These are phyloP conservation scores for Eidolon helvum DNA, from an alignment of 2,113 vertebrate species.

Conservation along the genomic window DNA sequence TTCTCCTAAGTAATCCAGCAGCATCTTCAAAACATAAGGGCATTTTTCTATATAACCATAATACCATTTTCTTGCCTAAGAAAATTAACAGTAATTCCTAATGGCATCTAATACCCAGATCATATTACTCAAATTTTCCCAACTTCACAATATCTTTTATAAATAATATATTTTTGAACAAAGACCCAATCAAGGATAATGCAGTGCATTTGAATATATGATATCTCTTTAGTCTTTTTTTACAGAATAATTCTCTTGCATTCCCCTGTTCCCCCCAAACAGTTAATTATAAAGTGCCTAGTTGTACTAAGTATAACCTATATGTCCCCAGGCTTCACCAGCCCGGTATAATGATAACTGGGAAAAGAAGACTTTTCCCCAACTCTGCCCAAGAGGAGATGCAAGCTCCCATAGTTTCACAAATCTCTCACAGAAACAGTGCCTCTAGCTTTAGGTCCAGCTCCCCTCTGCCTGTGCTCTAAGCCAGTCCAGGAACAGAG, in stretches of 20 bases:
- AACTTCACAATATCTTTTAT: slow-evolving; percentile 1
- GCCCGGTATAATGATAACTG: not conserved
- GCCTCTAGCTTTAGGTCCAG: not conserved
- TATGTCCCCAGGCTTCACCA: not conserved
- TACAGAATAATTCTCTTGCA: not conserved
- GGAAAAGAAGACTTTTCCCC: not conserved
- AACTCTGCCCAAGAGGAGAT: not conserved
- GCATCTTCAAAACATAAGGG: not conserved
- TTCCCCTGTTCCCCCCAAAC: not conserved
- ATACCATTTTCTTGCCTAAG: not conserved
- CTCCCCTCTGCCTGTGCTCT: not conserved
- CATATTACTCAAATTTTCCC: not conserved
- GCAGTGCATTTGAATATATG: not conserved
- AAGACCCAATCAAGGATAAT: not conserved
- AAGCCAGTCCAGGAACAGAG: not conserved
- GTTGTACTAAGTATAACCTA: not conserved
- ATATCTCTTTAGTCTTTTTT: not conserved
- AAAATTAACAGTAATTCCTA: not conserved
- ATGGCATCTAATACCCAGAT: not conserved
- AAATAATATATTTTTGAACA: not conserved
- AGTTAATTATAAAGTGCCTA: slow-evolving; percentile 5
- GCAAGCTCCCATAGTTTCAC: not conserved
- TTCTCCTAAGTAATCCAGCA: not conserved
- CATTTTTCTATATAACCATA: not conserved
- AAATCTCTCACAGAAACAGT: not conserved